These are phyloP conservation scores for Halictus rubicundus DNA, from an alignment of 1,140 invertebrate species.

Conservation along the genomic window DNA sequence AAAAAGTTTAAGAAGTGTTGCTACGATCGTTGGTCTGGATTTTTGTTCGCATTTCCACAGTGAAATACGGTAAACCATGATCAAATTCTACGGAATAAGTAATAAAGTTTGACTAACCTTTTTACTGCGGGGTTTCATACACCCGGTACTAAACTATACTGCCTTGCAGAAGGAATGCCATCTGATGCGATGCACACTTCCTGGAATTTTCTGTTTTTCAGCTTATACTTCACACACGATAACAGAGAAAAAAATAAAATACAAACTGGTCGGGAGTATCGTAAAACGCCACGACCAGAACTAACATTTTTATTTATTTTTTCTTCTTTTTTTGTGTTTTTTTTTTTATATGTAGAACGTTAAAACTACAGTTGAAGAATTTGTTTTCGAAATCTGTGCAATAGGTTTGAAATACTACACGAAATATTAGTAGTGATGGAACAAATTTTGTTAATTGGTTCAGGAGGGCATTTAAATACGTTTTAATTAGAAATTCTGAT, in stretches of 20 bases:
- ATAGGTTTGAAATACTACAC: no score
- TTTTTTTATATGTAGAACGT: no score
- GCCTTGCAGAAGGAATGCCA: neutral
- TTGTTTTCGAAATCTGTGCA: neutral
- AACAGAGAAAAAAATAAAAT: neutral
- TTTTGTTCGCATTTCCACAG: no score
- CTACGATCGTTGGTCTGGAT: no score
- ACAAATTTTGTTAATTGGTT: no score
- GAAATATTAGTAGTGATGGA: no score
- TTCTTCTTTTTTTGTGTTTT: no score
- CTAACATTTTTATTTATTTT: neutral
- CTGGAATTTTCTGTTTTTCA: neutral
- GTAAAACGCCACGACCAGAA: neutral
- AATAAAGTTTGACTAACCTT: neutral
- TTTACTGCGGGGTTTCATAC: neutral
- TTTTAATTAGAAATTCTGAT: no score
- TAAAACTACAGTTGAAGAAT: neutral
- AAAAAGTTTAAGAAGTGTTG: no score
- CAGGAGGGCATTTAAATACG: no score
- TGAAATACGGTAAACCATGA: neutral
- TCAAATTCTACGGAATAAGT: neutral
- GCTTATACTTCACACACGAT: neutral
- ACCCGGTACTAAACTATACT: neutral
- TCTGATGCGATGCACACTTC: neutral
- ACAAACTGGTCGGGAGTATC: neutral